Evolutionary conservation across 2,797 vertebrate genomes (phyloP), one percentile per base, ranked within the genome.

Genomic region (Arnoldichthys spilopterus): DNA sequence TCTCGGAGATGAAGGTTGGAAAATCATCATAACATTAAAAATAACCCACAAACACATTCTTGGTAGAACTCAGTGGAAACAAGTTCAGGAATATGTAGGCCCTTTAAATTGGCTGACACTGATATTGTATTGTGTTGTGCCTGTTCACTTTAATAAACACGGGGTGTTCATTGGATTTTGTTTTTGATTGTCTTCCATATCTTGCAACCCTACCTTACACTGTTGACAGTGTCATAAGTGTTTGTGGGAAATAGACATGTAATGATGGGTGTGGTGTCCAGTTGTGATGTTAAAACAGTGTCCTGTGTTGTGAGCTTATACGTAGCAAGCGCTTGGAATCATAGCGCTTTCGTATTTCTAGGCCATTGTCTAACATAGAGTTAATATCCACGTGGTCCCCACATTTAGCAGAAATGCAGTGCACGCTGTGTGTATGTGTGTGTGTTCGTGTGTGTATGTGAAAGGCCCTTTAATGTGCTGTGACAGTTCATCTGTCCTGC

Each of bases 401-500:
- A 28, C 28, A 28, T 61, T 73, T 66, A 45, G 20, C 47, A 69
- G 6, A 8, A 22, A 62, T 45, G 34, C 2, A 12, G 13, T 13
- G 30, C 28, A 61, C 24, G 43, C 15, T 37, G 43, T 26, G 34
- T 26, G 58, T 54, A 30, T 16, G 58, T 37, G 37, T 37, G 43
- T 45, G 43, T n/a, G 22, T 30, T 4, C 28, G 43, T 26, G 34
- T 26, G 58, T 53, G 43, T 16, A 45, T 24, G 32, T 53, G 43
- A 66, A 62, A 32, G 71, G 18, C 1, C 22, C 28, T 59, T 76
- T 58, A 67, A 51, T 51, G 30, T 67, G 26, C 34, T 37, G 18
- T 34, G 24, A n/a, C 63, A 47, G 18, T 40, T 54, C 20, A 71
- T 34, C n/a, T 20, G 18, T 79, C 53, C 62, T 28, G 34, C 26